Percentiles rank a stretch among this genome's conserved stretches.
These are phyloP conservation scores for Amblyraja radiata DNA, from an alignment of 2,797 vertebrate genomes.

Conservation along the genomic window DNA sequence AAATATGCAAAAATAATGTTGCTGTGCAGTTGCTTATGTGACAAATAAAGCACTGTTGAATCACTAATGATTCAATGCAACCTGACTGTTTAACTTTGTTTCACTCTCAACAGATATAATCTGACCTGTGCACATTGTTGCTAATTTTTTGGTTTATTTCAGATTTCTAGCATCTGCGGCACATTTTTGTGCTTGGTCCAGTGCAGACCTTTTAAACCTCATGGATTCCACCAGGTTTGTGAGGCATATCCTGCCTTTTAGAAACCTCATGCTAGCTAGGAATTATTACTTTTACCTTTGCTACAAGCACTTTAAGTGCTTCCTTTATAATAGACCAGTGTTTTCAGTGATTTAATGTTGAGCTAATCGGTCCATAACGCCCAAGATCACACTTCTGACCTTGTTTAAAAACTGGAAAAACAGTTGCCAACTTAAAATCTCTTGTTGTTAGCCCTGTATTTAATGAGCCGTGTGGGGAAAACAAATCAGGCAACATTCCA, in stretches of 20 bases:
- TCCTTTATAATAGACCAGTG: neutral
- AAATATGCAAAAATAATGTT: too few species aligned
- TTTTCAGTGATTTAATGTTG: constrained; percentile 3
- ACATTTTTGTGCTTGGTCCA: too few species aligned
- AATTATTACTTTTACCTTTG: constrained; percentile 28
- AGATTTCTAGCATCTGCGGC: too few species aligned
- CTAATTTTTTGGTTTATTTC: too few species aligned
- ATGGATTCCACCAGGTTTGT: constrained; percentile 9
- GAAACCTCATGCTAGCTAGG: neutral
- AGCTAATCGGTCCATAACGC: neutral
- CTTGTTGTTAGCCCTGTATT: neutral
- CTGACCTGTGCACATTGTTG: too few species aligned
- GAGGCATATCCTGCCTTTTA: neutral
- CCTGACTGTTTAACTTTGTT: too few species aligned
- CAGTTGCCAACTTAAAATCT: neutral
- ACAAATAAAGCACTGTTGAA: too few species aligned
- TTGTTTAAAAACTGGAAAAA: constrained; percentile 19
- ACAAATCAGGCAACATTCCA: neutral
- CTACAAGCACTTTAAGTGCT: constrained; percentile 16
- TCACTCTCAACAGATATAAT: too few species aligned
- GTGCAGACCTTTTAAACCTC: neutral
- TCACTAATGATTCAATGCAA: too few species aligned
- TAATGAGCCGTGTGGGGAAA: neutral
- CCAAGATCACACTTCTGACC: constrained; percentile 32
- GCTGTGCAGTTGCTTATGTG: too few species aligned